Evolutionary conservation across 2,113 vertebrate species (phyloP).

Genomic region (Oryzias celebensis): DNA sequence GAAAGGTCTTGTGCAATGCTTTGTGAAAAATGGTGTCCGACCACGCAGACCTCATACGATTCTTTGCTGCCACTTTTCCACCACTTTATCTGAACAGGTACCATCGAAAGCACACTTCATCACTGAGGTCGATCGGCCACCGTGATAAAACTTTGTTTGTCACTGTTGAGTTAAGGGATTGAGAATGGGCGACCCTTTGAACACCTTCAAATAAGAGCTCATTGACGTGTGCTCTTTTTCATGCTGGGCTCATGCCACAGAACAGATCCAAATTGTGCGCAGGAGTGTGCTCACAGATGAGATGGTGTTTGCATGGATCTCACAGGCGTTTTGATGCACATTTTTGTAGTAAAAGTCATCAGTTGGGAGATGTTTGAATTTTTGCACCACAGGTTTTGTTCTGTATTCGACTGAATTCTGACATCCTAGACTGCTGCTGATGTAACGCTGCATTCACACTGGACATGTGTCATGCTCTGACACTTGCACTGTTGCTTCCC

Average conservation of each 20-base stretch:
- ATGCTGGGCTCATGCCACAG: slow-evolving; percentile 42
- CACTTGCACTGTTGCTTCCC: too few relatives aligned
- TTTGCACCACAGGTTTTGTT: too few relatives aligned
- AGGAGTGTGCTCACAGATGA: too few relatives aligned
- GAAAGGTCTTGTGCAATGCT: slow-evolving; percentile 29
- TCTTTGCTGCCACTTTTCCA: slow-evolving; percentile 22
- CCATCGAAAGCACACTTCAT: slow-evolving; percentile 13
- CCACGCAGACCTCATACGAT: slow-evolving; percentile 4
- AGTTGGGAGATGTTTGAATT: too few relatives aligned
- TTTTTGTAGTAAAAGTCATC: too few relatives aligned
- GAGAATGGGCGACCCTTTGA: slow-evolving; percentile 32
- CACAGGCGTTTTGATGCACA: too few relatives aligned
- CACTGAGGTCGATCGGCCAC: slow-evolving; percentile 24
- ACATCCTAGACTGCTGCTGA: too few relatives aligned
- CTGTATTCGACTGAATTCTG: too few relatives aligned
- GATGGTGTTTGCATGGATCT: too few relatives aligned
- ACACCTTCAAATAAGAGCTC: slow-evolving; percentile 39
- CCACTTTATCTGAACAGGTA: slow-evolving; percentile 7
- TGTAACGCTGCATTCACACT: too few relatives aligned
- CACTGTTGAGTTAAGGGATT: slow-evolving; percentile 46
- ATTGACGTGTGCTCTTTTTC: slow-evolving; percentile 43
- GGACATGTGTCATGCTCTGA: too few relatives aligned
- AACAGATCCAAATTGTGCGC: neutral
- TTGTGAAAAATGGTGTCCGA: slow-evolving; percentile 26
- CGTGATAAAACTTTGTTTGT: slow-evolving; percentile 33